Evolutionary conservation across 2,888 invertebrate species (phyloP).

Genomic region (Hirtodrosophila histrioides): DNA sequence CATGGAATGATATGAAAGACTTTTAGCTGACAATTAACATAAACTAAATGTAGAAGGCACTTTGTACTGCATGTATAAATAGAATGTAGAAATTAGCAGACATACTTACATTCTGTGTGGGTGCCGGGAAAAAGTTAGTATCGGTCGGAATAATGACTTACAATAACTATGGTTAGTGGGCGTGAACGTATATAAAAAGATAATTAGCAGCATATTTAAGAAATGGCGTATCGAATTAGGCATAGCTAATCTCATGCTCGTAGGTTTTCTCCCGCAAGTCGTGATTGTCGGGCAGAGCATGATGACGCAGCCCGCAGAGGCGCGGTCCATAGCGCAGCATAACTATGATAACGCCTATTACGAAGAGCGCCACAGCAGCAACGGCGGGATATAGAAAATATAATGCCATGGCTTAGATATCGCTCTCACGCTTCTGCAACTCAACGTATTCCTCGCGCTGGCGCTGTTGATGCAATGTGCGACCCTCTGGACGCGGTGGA

Average conservation of each 20-base stretch:
- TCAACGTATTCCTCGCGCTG: constrained; percentile 86
- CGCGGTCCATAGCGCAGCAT: constrained; percentile 90
- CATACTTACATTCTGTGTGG: constrained; percentile 9
- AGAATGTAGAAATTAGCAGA: constrained; percentile 12
- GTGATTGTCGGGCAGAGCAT: constrained; percentile 87
- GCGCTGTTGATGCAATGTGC: constrained; percentile 79
- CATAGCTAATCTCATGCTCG: constrained; percentile 84
- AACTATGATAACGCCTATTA: constrained; percentile 90
- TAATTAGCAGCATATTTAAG: constrained; percentile 16
- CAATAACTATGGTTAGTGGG: constrained; percentile 54
- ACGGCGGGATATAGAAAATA: constrained; percentile 90
- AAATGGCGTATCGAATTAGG: constrained; percentile 62
- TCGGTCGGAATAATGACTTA: constrained; percentile 31
- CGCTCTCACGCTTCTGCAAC: constrained; percentile 91
- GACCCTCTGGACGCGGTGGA: constrained; percentile 81
- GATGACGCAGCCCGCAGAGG: constrained; percentile 89
- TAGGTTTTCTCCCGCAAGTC: constrained; percentile 87
- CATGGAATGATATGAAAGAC: constrained; percentile 23
- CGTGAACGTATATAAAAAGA: constrained; percentile 27
- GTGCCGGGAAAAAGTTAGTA: constrained; percentile 43
- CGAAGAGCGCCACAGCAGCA: constrained; percentile 89
- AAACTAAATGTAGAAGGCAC: constrained; percentile 27
- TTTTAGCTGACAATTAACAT: constrained; percentile 9
- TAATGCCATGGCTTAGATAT: constrained; percentile 88
- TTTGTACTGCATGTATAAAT: constrained; percentile 61